Evolutionary conservation across 2,113 vertebrate genomes (phyloP), one percentile per base, ranked within the genome.

Genomic region (Neolamprologus modestus): DNA sequence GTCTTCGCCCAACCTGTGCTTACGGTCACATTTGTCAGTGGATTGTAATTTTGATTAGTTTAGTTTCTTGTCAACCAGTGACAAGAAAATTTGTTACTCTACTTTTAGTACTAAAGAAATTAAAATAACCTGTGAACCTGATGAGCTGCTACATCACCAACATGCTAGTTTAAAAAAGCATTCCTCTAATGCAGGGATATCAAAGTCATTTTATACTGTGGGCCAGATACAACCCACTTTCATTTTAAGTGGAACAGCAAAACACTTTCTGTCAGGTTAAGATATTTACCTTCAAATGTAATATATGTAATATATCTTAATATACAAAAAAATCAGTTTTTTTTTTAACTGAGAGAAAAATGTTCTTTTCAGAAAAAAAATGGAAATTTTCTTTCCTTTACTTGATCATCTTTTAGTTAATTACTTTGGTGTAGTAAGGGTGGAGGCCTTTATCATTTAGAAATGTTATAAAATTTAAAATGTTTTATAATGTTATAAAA

Each of bases 31-130:
- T 42, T 42, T 7, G 1, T 71, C 35, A 68, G 19, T 68, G 63
- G 33, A 3, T 21, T 68, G 35, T 21, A 40, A 37, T 68, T 68
- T 8, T 21, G 33, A 3, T 68, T 42, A 16, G 63, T 68, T 68
- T 68, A 68, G 63, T 71, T 71, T 71, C n/a, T 14, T 24, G 12
- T 14, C n/a, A 71, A 42, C 37, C 12, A 0, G 12, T 42, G 63
- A 42, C n/a, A 71, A 71, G 37, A 42, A 71, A 71, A 71, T 0
- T 0, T 42, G 37, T 71, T 14, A 1, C 37, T 24, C 21, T 66
- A n/a, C 61, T 71, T 71, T 26, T 24, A 1, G 66, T 42, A 4
- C 21, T 45, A 0, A 24, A 71, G 0, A 71, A 42, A 40, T 21
- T 2, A 40, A 37, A 68, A 68, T 40, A 40, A 40, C 12, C 19